These are phyloP conservation scores for Beris morrisii DNA, from an alignment of 2,888 invertebrate genomes.

Conservation along the genomic window DNA sequence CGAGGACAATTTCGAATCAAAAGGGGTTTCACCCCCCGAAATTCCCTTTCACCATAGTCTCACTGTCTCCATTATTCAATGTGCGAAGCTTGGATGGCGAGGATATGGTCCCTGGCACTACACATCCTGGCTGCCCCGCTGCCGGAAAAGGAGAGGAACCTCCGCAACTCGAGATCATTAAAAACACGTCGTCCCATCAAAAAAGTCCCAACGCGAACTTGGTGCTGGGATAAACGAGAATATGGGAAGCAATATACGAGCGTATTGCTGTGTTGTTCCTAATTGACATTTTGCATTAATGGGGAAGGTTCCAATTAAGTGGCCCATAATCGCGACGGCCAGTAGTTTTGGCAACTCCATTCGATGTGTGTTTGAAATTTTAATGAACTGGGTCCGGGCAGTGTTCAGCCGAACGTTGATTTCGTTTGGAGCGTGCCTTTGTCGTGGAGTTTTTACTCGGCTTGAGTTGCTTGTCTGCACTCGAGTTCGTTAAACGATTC, in stretches of 20 bases:
- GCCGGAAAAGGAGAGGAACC: conserved; percentile 4
- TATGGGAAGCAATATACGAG: not conserved
- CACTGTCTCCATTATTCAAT: conserved; percentile 4
- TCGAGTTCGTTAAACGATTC: too few species aligned
- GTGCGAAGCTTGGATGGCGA: not conserved
- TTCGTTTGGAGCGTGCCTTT: too few species aligned
- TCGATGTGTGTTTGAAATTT: conserved; percentile 43
- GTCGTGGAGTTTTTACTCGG: too few species aligned
- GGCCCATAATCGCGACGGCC: conserved; percentile 38
- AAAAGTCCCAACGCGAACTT: conserved; percentile 36
- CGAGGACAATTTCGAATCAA: not conserved
- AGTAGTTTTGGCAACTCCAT: conserved; percentile 29
- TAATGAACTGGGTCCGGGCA: conserved; percentile 40
- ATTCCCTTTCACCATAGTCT: conserved; percentile 16
- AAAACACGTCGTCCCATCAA: conserved; percentile 39
- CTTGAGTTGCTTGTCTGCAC: too few species aligned
- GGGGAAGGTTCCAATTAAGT: conserved; percentile 44
- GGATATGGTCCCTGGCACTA: not conserved
- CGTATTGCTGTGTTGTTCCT: conserved; percentile 43
- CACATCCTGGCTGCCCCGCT: conserved; percentile 1
- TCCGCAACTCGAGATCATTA: conserved; percentile 33
- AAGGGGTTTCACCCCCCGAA: not conserved
- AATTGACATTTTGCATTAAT: conserved; percentile 46
- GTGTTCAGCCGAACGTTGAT: not conserved
- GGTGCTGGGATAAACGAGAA: conserved; percentile 42